Evolutionary conservation across 2,888 invertebrate species (phyloP).

Genomic region (Xestobium rufovillosum): DNA sequence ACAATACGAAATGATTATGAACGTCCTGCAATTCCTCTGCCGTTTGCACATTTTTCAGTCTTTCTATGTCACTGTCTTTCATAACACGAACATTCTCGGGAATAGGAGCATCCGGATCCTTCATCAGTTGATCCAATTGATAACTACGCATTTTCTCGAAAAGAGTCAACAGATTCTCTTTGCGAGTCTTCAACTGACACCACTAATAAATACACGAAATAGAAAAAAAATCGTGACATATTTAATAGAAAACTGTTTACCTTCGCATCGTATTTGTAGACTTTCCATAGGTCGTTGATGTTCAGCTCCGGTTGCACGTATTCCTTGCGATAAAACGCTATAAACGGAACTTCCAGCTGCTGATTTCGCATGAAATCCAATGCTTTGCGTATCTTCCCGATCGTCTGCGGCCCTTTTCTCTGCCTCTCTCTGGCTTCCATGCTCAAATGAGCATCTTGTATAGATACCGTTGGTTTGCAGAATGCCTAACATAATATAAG

Average conservation of each 20-base stretch:
- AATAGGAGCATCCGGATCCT: conserved; percentile 74
- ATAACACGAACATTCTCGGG: conserved; percentile 77
- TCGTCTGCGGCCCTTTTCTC: conserved; percentile 60
- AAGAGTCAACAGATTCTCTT: conserved; percentile 70
- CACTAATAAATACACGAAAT: conserved; percentile 49
- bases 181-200: conserved; percentile 82
- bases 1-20: conserved; percentile 86
- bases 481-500: conserved; percentile 62
- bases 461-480: conserved; percentile 72
- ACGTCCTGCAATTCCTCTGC: conserved; percentile 90
- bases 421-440: conserved; percentile 48
- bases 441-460: conserved; percentile 57
- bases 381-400: conserved; percentile 89
- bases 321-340: conserved; percentile 97
- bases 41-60: conserved; percentile 67
- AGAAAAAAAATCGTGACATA: neutral
- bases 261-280: conserved; percentile 93
- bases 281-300: conserved; percentile 94
- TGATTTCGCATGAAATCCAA: conserved; percentile 95
- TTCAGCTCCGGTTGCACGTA: conserved; percentile 91
- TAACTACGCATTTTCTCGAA: conserved; percentile 90
- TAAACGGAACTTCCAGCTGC: conserved; percentile 94
- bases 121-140: conserved; percentile 76
- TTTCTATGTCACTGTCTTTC: conserved; percentile 77
- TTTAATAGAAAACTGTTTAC: conserved; percentile 39